phyloP scores from a whole-genome alignment of 2,888 invertebrate genomes.

The Ferrisia virgata region DNA sequence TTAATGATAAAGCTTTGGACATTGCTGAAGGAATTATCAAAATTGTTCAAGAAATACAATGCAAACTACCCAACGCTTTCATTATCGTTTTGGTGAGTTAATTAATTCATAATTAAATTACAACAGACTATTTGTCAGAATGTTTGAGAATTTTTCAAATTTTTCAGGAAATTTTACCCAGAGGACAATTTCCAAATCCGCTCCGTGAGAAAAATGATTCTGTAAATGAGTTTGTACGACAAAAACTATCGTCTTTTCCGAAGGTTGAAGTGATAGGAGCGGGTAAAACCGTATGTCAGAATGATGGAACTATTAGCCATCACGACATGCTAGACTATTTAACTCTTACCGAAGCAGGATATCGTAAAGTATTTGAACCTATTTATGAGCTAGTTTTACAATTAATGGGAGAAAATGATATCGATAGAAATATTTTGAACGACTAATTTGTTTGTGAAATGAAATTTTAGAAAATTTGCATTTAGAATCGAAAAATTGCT shows the following conservation, averaged over 20 bases:
- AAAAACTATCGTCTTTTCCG: slow-evolving; percentile 60
- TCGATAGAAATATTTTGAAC: slow-evolving; percentile 54
- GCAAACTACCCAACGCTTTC: slow-evolving; percentile 75
- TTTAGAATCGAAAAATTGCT: slow-evolving; percentile 54
- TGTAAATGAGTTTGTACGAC: slow-evolving; percentile 71
- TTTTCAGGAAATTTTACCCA: slow-evolving; percentile 81
- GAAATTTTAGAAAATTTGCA: slow-evolving; percentile 63
- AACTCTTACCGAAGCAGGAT: slow-evolving; percentile 80
- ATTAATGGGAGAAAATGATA: slow-evolving; percentile 68
- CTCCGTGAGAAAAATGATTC: slow-evolving; percentile 72
- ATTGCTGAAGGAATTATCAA: slow-evolving; percentile 76
- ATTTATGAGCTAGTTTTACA: slow-evolving; percentile 76
- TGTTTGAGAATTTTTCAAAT: slow-evolving; percentile 21
- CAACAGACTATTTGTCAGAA: background rate
- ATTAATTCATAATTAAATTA: slow-evolving; percentile 24
- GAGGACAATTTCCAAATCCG: slow-evolving; percentile 80
- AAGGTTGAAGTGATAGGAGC: slow-evolving; percentile 61
- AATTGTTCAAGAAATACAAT: slow-evolving; percentile 70
- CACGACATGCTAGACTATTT: slow-evolving; percentile 91
- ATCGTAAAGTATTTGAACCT: slow-evolving; percentile 81
- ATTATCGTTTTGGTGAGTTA: slow-evolving; percentile 81
- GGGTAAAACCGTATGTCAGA: slow-evolving; percentile 55
- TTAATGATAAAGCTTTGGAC: slow-evolving; percentile 72
- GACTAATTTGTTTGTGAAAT: slow-evolving; percentile 54
- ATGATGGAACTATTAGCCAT: slow-evolving; percentile 78